Evolutionary conservation across 2,797 vertebrate species (phyloP), one percentile per base, ranked within the genome.

Genomic region (Enteromius mattozi): DNA sequence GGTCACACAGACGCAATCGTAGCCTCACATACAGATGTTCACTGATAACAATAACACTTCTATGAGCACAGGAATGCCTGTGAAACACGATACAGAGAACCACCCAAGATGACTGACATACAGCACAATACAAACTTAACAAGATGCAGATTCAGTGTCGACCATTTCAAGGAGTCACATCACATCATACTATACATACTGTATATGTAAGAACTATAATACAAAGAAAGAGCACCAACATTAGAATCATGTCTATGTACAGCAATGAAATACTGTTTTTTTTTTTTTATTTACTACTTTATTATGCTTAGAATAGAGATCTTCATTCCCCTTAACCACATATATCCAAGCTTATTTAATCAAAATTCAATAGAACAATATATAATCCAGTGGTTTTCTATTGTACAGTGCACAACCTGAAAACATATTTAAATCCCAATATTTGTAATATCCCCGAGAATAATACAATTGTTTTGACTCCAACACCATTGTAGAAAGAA

Each of bases 191-290:
- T 24, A 35, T 13, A 49, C 61, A 24, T 12, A 37, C 3, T 56
- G 65, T 70, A 27, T n/a, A 30, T 68, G 8, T 9, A 66, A 56
- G 8, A 80, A 59, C 17, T 71, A n/a, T 14, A 59, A 59, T 16
- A 65, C 4, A 51, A 37, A 9, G 27, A 40, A 76, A 68, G 51
- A 83, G 61, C 61, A 77, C 61, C 72, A 83, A n/a, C 47, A 33
- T 6, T 83, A 45, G 59, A 79, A 78, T 56, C 1, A n/a, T 30
- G 33, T 68, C 45, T 59, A 42, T 78, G 24, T 70, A 68, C 74
- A 69, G 63, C 63, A 83, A n/a, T 24, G 13, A 70, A 70, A 49
- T 83, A 56, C 61, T 0, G 61, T 66, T 27, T 40, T 24, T 30
- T 10, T 42, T 40, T 3, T 54, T 21, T 14, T 13, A 37, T 65